A percentile compares a stretch with the other conserved stretches of the same genome.
Evolutionary conservation across 35 echinoderm and acorn worm species (phyloP).

Genomic region (Lytechinus variegatus): DNA sequence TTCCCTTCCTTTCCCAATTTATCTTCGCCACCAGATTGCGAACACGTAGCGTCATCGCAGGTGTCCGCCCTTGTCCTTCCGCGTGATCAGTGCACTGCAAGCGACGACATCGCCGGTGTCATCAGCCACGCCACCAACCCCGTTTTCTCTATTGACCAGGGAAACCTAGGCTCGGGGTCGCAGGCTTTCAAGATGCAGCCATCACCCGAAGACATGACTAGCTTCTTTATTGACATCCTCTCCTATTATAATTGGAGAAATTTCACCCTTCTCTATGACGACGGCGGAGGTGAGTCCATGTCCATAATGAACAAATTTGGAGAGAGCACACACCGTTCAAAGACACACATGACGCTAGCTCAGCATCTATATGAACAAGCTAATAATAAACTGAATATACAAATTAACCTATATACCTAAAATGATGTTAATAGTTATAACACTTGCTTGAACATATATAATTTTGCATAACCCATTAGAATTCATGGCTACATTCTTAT

Average conservation of each 20-base stretch:
- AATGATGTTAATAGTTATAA: too few relatives aligned
- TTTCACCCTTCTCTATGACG: constrained; percentile 93
- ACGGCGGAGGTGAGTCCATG: constrained; percentile 70
- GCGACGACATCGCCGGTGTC: constrained; percentile 86
- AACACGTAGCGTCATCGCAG: constrained; percentile 66
- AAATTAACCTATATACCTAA: too few relatives aligned
- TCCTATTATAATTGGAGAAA: constrained; percentile 86
- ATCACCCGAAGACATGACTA: constrained; percentile 78
- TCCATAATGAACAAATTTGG: neutral
- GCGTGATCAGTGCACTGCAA: constrained; percentile 68
- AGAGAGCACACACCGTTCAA: too few relatives aligned
- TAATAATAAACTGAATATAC: too few relatives aligned
- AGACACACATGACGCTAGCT: too few relatives aligned
- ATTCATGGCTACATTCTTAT: too few relatives aligned
- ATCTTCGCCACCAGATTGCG: constrained; percentile 61
- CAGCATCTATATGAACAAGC: too few relatives aligned
- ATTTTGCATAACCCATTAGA: too few relatives aligned
- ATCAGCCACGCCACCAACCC: constrained; percentile 87
- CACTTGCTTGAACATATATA: too few relatives aligned
- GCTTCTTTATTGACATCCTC: constrained; percentile 83
- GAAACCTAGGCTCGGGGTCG: constrained; percentile 68
- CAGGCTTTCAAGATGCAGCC: constrained; percentile 94
- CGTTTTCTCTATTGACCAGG: constrained; percentile 76
- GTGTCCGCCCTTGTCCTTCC: constrained; percentile 83
- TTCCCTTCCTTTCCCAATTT: neutral